These are phyloP conservation scores for Chironomus striatipennis DNA, from an alignment of 1,140 invertebrate species.

Conservation along the genomic window DNA sequence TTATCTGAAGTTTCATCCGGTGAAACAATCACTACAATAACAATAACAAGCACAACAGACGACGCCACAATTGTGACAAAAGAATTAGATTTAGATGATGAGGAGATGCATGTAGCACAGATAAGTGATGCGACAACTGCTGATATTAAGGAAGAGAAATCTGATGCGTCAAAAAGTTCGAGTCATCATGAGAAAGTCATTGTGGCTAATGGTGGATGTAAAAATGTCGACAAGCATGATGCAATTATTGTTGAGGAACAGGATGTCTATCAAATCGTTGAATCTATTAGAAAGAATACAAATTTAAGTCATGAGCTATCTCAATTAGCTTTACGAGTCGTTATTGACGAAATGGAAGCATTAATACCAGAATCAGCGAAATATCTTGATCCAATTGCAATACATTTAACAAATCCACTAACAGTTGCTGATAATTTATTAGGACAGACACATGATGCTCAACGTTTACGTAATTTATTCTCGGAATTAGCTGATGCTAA, in stretches of 20 bases:
- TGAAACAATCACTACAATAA: constrained; percentile 35
- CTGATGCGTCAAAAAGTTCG: not conserved
- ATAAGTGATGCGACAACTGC: constrained; percentile 24
- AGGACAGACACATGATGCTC: constrained; percentile 61
- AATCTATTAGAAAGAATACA: constrained; percentile 70
- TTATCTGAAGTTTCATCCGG: constrained; percentile 28
- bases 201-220: constrained; percentile 11
- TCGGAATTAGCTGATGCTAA: constrained; percentile 75
- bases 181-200: not conserved
- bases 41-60: constrained; percentile 34
- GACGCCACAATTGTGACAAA: constrained; percentile 34
- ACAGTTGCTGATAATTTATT: constrained; percentile 38
- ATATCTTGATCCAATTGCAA: constrained; percentile 43
- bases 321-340: constrained; percentile 70
- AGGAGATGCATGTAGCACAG: constrained; percentile 17
- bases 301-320: constrained; percentile 81
- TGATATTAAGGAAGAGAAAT: constrained; percentile 30
- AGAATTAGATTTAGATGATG: constrained; percentile 23
- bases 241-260: constrained; percentile 26
- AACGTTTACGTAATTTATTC: constrained; percentile 69
- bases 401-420: constrained; percentile 38
- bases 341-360: constrained; percentile 57
- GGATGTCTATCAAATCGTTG: constrained; percentile 61
- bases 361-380: constrained; percentile 49
- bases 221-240: constrained; percentile 27